These are phyloP conservation scores for Anoplolepis gracilipes DNA, from an alignment of 1,140 invertebrate genomes.

Conservation along the genomic window DNA sequence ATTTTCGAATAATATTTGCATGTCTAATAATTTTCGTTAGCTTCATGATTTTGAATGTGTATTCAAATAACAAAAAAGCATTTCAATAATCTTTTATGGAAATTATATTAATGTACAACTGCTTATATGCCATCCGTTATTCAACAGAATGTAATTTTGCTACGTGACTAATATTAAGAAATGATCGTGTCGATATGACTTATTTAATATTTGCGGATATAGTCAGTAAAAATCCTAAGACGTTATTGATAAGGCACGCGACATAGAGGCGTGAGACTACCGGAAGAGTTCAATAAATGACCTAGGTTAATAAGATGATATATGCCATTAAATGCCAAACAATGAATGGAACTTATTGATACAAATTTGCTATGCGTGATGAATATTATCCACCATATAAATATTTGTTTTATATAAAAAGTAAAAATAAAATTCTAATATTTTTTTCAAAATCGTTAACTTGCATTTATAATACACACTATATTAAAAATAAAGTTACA, in stretches of 20 bases:
- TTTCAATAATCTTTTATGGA: not conserved
- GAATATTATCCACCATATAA: not conserved
- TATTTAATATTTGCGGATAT: not conserved
- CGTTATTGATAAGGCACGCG: slow-evolving; percentile 15
- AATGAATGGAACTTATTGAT: slow-evolving; percentile 11
- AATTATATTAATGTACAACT: not conserved
- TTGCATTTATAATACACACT: too few species aligned
- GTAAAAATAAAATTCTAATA: not conserved
- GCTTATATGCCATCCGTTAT: not conserved
- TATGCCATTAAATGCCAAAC: not conserved
- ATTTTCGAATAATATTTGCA: slow-evolving; percentile 8
- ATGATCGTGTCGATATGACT: not conserved
- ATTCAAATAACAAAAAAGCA: not conserved
- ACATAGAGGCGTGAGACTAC: not conserved
- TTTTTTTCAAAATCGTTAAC: not conserved
- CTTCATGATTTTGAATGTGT: not conserved
- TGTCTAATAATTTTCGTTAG: slow-evolving; percentile 2
- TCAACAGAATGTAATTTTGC: slow-evolving; percentile 7
- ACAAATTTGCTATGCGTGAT: not conserved
- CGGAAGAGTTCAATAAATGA: slow-evolving; percentile 14
- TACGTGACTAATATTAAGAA: slow-evolving; percentile 22
- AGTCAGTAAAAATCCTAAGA: slow-evolving; percentile 15
- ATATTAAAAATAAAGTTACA: not conserved
- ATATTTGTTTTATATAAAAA: not conserved
- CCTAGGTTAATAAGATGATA: slow-evolving; percentile 23